Conservation (phyloP, 2,113 vertebrate genomes). For the Sarotherodon lohbergeri region DNA sequence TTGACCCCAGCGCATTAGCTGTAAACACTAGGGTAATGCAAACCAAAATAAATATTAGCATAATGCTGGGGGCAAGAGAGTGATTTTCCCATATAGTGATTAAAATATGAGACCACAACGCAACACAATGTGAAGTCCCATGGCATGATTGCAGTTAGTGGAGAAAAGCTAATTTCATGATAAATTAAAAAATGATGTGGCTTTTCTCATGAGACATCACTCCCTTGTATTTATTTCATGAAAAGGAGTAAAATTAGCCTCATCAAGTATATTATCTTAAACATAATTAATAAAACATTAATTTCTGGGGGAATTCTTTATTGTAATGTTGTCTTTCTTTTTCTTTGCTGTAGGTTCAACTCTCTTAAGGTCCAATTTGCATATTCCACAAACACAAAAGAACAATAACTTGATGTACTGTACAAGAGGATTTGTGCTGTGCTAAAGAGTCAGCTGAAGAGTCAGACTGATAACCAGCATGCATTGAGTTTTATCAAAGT, state of each 20-base stretch:
- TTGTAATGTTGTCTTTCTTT: not conserved
- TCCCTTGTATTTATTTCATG: slow-evolving; percentile 58
- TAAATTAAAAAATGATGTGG: slow-evolving; percentile 61
- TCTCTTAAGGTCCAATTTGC: slow-evolving; percentile 48
- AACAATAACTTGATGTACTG: slow-evolving; percentile 19
- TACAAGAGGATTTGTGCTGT: not conserved
- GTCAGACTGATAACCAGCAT: not conserved
- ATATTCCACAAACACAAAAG: slow-evolving; percentile 48
- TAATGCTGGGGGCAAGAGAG: slow-evolving; percentile 60
- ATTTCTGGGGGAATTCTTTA: slow-evolving; percentile 43
- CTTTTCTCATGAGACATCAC: slow-evolving; percentile 49
- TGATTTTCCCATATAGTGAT: slow-evolving; percentile 64
- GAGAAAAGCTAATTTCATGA: slow-evolving; percentile 66
- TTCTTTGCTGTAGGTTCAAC: slow-evolving; percentile 37
- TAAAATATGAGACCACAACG: slow-evolving; percentile 64
- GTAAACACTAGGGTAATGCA: slow-evolving; percentile 62
- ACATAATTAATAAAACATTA: slow-evolving; percentile 75
- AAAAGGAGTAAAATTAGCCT: slow-evolving; percentile 64
- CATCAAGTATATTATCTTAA: slow-evolving; percentile 64
- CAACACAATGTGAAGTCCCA: slow-evolving; percentile 59
- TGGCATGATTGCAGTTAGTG: slow-evolving; percentile 45
- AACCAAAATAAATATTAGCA: slow-evolving; percentile 73
- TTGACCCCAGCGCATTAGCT: slow-evolving; percentile 60
- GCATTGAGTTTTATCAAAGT: not conserved
- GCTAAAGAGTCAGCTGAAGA: not conserved